Evolutionary conservation across 1,140 invertebrate genomes (phyloP), one percentile per base, ranked within the genome.

Genomic region (Teleogryllus occipitalis): DNA sequence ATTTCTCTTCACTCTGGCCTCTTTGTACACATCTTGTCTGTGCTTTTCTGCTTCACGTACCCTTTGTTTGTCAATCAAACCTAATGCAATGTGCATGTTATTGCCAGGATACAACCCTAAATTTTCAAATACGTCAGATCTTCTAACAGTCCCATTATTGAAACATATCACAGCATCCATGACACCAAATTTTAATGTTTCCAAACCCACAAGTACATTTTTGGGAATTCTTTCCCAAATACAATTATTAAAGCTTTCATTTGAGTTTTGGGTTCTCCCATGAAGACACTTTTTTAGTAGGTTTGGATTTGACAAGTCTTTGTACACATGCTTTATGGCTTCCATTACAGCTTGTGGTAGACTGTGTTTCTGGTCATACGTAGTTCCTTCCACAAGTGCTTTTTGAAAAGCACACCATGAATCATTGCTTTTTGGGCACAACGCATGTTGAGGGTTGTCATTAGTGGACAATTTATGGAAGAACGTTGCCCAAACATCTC

Each of bases 391-490:
- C 14, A 46, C 74, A 65, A 75, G 72, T 18, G 80, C 80, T 78
- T 79, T 74, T 48, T 80, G 79, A 75, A 77, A 82, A 74, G 79
- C 75, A 79, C 82, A 83, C 81, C 82, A 83, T 39, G 81, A 80
- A 80, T 83, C 79, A 47, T 54, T 47, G 49, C 80, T 80, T 77
- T 79, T 73, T 47, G 81, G 82, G 77, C 82, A 83, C 76, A 78
- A 78, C 8, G 22, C 74, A 81, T 83, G 82, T 46, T 82, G n/a
- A 74, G 81, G 81, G 15, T 82, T 77, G n/a, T 76, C 27, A 82
- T 82, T 80, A 18, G 81, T 82, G 7, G 82, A 84, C 46, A 77
- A 79, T 78, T 77, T 77, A 73, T 81, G 81, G n/a, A n/a, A n/a
- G n/a, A n/a, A n/a, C n/a, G n/a, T n/a, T n/a, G n/a, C n/a, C n/a